phyloP scores from a whole-genome alignment of 1,140 invertebrate species.

The Periplaneta americana region DNA sequence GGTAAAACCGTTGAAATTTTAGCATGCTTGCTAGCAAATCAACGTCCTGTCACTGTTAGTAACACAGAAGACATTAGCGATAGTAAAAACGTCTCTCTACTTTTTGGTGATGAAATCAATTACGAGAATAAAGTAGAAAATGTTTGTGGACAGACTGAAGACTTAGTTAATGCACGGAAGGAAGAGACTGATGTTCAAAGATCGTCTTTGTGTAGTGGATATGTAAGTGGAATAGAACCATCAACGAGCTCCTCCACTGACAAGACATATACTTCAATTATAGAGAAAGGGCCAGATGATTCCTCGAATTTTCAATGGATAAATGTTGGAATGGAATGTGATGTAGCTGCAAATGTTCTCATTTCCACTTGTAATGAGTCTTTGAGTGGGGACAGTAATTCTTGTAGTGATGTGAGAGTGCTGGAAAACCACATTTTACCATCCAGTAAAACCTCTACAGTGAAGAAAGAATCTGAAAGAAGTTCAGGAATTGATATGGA shows the following conservation, averaged over 20 bases:
- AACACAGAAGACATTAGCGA: background rate
- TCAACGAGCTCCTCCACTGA: background rate
- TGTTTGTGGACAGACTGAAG: background rate
- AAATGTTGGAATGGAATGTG: background rate
- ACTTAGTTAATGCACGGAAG: background rate
- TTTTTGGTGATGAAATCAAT: background rate
- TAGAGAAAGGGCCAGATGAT: background rate
- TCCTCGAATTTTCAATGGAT: background rate
- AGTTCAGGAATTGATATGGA: constrained; percentile 4
- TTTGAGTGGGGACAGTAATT: background rate
- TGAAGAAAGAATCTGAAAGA: background rate
- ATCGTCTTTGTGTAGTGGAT: background rate
- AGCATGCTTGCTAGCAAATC: constrained; percentile 57
- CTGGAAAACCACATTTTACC: background rate
- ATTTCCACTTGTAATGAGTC: background rate
- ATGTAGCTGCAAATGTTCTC: constrained; percentile 17
- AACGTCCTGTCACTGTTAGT: constrained; percentile 21
- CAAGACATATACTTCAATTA: background rate
- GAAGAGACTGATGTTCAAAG: background rate
- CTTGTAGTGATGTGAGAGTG: background rate
- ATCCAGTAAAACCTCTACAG: background rate
- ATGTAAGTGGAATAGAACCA: background rate
- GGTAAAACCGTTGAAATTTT: constrained; percentile 79
- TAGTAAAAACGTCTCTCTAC: background rate
- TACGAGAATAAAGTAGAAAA: background rate